A percentile compares a stretch with the other conserved stretches of the same genome.
These are phyloP conservation scores for Drosophila infuscata DNA, from an alignment of 2,888 invertebrate genomes.

Conservation along the genomic window DNA sequence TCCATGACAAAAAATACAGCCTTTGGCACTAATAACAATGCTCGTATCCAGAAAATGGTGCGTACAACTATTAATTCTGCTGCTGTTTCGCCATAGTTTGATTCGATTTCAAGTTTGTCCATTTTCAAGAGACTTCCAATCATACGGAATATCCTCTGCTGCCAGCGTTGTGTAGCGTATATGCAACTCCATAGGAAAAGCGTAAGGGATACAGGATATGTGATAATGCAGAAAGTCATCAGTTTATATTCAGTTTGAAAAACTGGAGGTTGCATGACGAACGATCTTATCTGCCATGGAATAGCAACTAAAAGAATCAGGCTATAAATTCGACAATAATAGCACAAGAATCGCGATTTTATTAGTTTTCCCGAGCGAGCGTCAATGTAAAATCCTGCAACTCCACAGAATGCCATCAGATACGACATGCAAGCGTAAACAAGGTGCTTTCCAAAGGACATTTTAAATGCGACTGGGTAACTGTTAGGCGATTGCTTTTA, in stretches of 20 bases:
- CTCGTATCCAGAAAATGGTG: neutral
- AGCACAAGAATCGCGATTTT: neutral
- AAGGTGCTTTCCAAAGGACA: slow-evolving; percentile 12
- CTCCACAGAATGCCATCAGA: slow-evolving; percentile 4
- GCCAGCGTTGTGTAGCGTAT: slow-evolving; percentile 2
- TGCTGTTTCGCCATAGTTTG: neutral
- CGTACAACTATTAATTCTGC: neutral
- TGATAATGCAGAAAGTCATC: neutral
- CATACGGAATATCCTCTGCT: slow-evolving; percentile 11
- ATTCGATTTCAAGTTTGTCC: neutral
- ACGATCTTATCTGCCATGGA: neutral
- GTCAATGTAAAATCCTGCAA: slow-evolving; percentile 17
- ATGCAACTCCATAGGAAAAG: slow-evolving; percentile 5
- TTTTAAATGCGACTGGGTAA: neutral
- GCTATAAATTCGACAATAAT: slow-evolving; percentile 5
- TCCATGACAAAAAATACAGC: fast-evolving
- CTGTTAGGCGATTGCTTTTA: neutral
- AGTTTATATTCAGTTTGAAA: slow-evolving; percentile 3
- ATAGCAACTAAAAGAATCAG: neutral
- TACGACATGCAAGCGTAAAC: slow-evolving; percentile 16
- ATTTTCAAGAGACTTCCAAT: slow-evolving; percentile 8
- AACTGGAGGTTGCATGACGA: neutral
- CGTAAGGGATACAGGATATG: neutral
- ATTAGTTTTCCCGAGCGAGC: neutral
- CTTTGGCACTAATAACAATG: neutral